These are phyloP conservation scores for Schizopygopsis malacanthus DNA, from an alignment of 2,797 vertebrate species.

Conservation along the genomic window DNA sequence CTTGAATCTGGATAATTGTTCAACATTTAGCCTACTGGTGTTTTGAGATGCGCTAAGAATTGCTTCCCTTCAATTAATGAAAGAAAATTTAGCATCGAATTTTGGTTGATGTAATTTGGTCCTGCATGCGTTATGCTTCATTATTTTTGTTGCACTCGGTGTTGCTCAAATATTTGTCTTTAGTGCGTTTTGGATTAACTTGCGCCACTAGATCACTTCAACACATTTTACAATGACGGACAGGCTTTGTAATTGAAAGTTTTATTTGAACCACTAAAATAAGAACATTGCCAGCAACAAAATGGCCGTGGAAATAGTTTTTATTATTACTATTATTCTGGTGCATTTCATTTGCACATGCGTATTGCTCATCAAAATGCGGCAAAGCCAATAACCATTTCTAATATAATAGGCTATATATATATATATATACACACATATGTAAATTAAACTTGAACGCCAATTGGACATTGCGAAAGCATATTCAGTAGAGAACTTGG, in stretches of 20 bases:
- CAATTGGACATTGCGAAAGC: background rate
- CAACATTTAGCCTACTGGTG: background rate
- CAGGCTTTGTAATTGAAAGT: conserved; percentile 71
- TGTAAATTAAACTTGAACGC: background rate
- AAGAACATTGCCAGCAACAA: conserved; percentile 53
- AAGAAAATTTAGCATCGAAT: conserved; percentile 44
- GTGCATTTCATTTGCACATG: background rate
- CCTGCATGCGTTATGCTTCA: conserved; percentile 75
- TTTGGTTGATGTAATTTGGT: conserved; percentile 73
- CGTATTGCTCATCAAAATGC: background rate
- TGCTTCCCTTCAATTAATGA: background rate
- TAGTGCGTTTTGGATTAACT: conserved; percentile 75
- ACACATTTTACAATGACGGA: conserved; percentile 80
- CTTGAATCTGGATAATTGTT: background rate
- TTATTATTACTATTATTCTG: background rate
- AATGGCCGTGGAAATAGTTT: background rate
- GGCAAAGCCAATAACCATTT: background rate
- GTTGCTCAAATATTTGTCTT: conserved; percentile 84
- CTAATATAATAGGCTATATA: background rate
- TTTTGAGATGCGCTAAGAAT: background rate
- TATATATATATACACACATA: background rate
- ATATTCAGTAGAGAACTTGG: background rate
- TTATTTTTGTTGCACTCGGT: conserved; percentile 76
- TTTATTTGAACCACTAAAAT: conserved; percentile 62
- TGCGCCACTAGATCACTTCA: conserved; percentile 73